Evolutionary conservation across 2,888 invertebrate species (phyloP).

Genomic region (Lasioglossum oenotherae): DNA sequence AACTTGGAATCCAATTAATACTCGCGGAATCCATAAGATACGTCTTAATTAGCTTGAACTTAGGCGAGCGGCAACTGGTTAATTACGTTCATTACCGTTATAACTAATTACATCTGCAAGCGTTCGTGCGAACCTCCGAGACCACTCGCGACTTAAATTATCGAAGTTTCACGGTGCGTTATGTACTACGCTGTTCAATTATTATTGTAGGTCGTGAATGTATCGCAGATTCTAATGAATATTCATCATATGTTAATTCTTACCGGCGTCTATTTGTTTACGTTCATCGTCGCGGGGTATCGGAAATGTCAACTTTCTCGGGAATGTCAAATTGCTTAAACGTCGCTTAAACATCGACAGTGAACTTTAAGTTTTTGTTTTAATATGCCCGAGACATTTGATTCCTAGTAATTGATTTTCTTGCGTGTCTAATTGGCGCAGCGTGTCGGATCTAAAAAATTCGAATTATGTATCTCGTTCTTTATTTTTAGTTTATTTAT

Average conservation of each 20-base stretch:
- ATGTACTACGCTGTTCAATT: not conserved
- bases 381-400: not conserved
- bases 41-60: slow-evolving; percentile 28
- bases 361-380: not conserved
- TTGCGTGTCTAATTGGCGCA: not conserved
- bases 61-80: slow-evolving; percentile 26
- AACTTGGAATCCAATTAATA: not conserved
- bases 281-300: not conserved
- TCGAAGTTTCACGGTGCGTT: slow-evolving; percentile 4
- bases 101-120: slow-evolving; percentile 31
- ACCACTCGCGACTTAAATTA: not conserved
- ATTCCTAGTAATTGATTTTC: not conserved
- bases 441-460: not conserved
- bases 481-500: not conserved
- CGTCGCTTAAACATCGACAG: not conserved
- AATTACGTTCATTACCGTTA: slow-evolving; percentile 42
- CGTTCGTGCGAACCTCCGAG: slow-evolving; percentile 20
- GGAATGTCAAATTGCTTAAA: not conserved
- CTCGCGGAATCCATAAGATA: not conserved
- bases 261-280: not conserved
- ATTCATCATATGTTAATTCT: not conserved
- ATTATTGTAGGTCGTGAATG: not conserved
- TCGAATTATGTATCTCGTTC: not conserved
- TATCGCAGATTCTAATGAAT: not conserved
- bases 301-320: not conserved